Evolutionary conservation across 2,113 vertebrate genomes (phyloP).

Genomic region (Lophochroa leadbeateri): DNA sequence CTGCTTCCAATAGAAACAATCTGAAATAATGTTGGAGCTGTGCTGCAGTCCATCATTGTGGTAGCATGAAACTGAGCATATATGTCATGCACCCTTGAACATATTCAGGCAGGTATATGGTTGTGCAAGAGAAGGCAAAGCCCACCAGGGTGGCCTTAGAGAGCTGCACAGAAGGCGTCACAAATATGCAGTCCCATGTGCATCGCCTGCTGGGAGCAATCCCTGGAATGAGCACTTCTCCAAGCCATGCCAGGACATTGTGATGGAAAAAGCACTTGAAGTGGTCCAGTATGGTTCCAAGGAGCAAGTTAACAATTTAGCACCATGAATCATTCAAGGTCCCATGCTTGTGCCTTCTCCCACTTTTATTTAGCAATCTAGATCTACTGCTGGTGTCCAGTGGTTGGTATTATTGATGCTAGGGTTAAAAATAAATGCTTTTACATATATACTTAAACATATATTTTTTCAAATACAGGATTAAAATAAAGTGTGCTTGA

Average conservation of each 20-base stretch:
- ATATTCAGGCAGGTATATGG: not conserved
- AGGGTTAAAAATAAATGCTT: not conserved
- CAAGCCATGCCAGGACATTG: not conserved
- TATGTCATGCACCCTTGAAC: fast-evolving
- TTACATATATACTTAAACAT: not conserved
- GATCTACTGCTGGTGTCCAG: not conserved
- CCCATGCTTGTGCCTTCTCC: not conserved
- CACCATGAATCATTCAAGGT: not conserved
- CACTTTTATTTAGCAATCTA: not conserved
- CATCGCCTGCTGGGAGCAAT: not conserved
- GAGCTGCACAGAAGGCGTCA: not conserved
- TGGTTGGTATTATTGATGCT: not conserved
- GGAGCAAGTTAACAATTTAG: not conserved
- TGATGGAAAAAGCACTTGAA: not conserved
- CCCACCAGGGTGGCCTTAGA: not conserved
- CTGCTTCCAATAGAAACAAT: not conserved
- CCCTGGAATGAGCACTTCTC: not conserved
- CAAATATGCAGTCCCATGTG: not conserved
- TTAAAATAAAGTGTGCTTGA: not conserved
- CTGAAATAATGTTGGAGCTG: not conserved
- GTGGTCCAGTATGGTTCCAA: not conserved
- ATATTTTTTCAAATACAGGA: not conserved
- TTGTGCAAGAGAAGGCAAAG: not conserved
- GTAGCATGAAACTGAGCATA: not conserved
- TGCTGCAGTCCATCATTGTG: not conserved